These are phyloP conservation scores for Mesitornis unicolor DNA, from an alignment of 2,113 vertebrate species.

Conservation along the genomic window DNA sequence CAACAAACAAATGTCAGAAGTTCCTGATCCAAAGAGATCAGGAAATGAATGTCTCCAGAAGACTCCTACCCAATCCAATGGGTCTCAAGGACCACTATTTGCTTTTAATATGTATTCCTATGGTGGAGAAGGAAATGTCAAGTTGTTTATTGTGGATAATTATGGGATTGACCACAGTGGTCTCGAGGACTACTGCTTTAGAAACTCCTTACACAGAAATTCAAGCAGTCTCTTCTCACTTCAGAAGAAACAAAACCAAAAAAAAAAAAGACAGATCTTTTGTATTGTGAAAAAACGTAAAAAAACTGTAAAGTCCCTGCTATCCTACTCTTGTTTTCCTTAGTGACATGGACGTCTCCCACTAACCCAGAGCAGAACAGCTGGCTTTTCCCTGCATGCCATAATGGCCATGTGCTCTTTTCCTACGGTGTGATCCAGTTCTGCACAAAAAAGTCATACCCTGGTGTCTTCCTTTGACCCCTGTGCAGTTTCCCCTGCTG, in stretches of 20 bases:
- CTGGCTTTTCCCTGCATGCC: not conserved
- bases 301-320: not conserved
- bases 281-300: not conserved
- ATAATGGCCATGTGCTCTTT: fast-evolving
- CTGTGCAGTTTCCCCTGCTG: not conserved
- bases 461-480: not conserved
- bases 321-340: not conserved
- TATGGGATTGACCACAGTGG: not conserved
- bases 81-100: not conserved
- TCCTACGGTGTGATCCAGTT: not conserved
- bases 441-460: not conserved
- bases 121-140: not conserved
- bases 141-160: not conserved
- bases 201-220: not conserved
- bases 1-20: not conserved
- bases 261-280: not conserved
- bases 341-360: not conserved
- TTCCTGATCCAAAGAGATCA: not conserved
- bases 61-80: not conserved
- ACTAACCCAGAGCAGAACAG: not conserved
- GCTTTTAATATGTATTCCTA: not conserved
- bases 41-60: not conserved
- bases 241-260: not conserved
- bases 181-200: not conserved
- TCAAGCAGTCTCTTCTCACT: not conserved